phyloP scores from a whole-genome alignment of 2,797 vertebrate genomes.

The Artibeus jamaicensis region DNA sequence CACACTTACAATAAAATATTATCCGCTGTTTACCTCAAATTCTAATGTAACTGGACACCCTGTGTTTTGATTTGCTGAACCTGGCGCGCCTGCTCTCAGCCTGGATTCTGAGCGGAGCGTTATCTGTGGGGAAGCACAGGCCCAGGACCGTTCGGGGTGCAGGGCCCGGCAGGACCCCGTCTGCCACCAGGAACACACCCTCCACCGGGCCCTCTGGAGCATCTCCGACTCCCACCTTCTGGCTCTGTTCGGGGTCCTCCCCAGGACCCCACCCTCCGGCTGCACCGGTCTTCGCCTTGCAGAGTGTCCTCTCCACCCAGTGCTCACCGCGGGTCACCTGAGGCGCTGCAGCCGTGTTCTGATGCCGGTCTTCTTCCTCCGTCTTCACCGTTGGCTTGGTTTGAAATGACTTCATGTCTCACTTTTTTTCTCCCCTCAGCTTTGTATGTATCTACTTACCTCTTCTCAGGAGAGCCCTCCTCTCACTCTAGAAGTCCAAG shows the following conservation, averaged over 20 bases:
- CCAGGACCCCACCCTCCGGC: accelerated
- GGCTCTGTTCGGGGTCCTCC: not conserved
- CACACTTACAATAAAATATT: not conserved
- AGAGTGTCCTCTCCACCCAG: too few species aligned
- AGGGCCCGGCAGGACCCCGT: accelerated
- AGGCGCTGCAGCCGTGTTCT: accelerated
- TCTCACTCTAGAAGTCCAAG: too few species aligned
- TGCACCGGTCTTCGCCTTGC: not conserved
- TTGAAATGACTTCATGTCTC: not conserved
- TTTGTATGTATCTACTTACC: not conserved
- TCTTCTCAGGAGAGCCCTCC: not conserved
- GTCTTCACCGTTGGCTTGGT: accelerated
- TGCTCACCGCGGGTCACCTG: too few species aligned
- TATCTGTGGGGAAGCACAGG: not conserved
- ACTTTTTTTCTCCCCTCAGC: too few species aligned
- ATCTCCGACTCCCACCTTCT: not conserved
- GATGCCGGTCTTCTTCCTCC: too few species aligned
- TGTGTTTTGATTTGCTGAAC: not conserved
- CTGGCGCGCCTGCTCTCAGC: too few species aligned
- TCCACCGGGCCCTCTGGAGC: accelerated
- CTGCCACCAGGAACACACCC: not conserved
- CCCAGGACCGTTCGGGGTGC: too few species aligned
- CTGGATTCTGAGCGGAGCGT: not conserved
- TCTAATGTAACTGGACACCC: not conserved
- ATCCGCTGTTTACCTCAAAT: not conserved